phyloP scores from a whole-genome alignment of 2,113 vertebrate species.

The Callocephalon fimbriatum region DNA sequence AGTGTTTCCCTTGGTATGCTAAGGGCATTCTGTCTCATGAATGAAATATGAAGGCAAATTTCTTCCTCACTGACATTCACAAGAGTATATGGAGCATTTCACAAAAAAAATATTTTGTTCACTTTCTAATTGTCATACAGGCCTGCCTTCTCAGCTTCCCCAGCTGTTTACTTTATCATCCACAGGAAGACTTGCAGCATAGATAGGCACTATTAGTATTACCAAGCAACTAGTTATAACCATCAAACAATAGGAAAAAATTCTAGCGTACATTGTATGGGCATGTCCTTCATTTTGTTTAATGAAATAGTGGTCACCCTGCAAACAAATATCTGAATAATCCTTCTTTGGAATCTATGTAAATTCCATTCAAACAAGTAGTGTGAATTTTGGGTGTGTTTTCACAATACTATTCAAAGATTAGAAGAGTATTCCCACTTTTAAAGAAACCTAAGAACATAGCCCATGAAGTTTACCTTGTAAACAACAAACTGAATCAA shows the following conservation, averaged over 20 bases:
- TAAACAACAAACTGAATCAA: not conserved
- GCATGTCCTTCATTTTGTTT: not conserved
- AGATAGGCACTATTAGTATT: not conserved
- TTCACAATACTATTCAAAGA: not conserved
- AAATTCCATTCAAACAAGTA: not conserved
- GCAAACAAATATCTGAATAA: not conserved
- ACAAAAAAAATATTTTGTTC: not conserved
- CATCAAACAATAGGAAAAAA: not conserved
- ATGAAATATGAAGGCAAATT: not conserved
- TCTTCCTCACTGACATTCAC: not conserved
- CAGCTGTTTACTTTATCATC: not conserved
- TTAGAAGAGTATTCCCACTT: not conserved
- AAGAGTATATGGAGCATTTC: not conserved
- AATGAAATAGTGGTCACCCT: not conserved
- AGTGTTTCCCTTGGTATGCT: not conserved
- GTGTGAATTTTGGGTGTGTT: not conserved
- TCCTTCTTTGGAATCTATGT: not conserved
- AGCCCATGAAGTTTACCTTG: not conserved
- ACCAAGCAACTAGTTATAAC: not conserved
- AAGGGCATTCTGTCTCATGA: not conserved
- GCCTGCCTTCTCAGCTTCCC: not conserved
- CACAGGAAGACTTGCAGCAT: not conserved
- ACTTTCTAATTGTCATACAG: not conserved
- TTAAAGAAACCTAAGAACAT: not conserved
- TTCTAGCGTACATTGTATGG: fast-evolving